These are phyloP conservation scores for Meteorus cinctellus DNA, from an alignment of 2,888 invertebrate species.

Conservation along the genomic window DNA sequence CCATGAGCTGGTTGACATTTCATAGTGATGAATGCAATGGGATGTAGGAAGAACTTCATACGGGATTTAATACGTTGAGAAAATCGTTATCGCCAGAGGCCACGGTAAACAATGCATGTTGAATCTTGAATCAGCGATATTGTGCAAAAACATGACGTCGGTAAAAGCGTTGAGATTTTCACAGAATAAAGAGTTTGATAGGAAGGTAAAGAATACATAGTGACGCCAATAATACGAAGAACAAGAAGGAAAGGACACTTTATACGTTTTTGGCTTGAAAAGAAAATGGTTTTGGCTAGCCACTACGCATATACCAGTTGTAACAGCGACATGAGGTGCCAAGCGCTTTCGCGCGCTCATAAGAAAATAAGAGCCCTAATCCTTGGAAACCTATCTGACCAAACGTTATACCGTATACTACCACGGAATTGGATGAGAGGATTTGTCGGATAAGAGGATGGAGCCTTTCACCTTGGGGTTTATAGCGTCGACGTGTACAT, in stretches of 20 bases:
- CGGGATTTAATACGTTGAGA: background rate
- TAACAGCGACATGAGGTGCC: slow-evolving; percentile 48
- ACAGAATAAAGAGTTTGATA: background rate
- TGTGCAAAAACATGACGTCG: background rate
- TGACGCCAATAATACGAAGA: background rate
- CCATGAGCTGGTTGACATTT: background rate
- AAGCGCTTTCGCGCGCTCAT: slow-evolving; percentile 49
- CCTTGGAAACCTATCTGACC: slow-evolving; percentile 36
- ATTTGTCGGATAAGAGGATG: slow-evolving; percentile 51
- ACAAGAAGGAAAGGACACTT: slow-evolving; percentile 23
- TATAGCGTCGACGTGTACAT: slow-evolving; percentile 28
- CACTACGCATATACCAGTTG: slow-evolving; percentile 34
- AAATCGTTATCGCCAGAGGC: background rate
- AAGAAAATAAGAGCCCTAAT: slow-evolving; percentile 55
- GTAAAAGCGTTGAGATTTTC: background rate
- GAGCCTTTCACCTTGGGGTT: slow-evolving; percentile 31
- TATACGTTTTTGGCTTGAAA: slow-evolving; percentile 27
- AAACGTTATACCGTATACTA: slow-evolving; percentile 42
- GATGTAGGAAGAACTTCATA: background rate
- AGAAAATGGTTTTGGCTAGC: slow-evolving; percentile 33
- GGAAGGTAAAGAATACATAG: background rate
- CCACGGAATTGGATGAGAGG: slow-evolving; percentile 51
- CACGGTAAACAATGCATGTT: background rate
- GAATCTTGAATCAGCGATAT: background rate
- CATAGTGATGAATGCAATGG: background rate